Evolutionary conservation across 2,888 invertebrate species (phyloP).

Genomic region (Lottia scabra): DNA sequence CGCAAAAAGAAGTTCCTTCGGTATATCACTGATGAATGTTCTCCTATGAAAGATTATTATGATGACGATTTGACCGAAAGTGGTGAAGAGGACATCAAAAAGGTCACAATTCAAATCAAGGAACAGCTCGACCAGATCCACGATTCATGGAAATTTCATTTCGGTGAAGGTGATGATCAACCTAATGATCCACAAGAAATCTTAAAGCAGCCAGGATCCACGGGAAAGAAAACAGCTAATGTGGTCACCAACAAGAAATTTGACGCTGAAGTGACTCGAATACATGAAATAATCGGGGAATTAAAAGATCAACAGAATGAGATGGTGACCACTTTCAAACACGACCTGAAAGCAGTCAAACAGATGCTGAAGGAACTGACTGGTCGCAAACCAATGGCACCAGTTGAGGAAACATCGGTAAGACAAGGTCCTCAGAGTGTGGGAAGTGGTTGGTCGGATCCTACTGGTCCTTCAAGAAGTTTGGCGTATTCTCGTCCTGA

Average conservation of each 20-base stretch:
- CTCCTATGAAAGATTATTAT: conserved; percentile 58
- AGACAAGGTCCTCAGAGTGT: background rate
- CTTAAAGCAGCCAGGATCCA: conserved; percentile 22
- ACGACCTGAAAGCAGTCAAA: conserved; percentile 47
- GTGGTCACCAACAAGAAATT: conserved; percentile 45
- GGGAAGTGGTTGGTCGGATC: background rate
- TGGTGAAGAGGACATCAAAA: conserved; percentile 61
- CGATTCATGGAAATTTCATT: conserved; percentile 47
- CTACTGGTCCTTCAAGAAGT: background rate
- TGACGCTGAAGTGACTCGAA: conserved; percentile 42
- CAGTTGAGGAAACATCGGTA: background rate
- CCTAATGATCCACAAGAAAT: conserved; percentile 30
- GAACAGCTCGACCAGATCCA: conserved; percentile 55
- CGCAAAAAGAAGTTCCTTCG: conserved; percentile 47
- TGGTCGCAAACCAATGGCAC: conserved; percentile 3
- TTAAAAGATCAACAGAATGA: conserved; percentile 44
- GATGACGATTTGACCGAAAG: conserved; percentile 63
- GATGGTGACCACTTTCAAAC: conserved; percentile 44
- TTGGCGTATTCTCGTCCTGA: background rate
- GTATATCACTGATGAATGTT: conserved; percentile 47
- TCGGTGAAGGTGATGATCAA: conserved; percentile 38
- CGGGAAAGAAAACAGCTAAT: conserved; percentile 15
- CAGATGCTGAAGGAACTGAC: conserved; percentile 36
- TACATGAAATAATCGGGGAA: conserved; percentile 41
- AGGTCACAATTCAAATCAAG: conserved; percentile 67